Base-by-base conservation (phyloP, 2,888 invertebrate species). In the Drosophila demipolita region DNA sequence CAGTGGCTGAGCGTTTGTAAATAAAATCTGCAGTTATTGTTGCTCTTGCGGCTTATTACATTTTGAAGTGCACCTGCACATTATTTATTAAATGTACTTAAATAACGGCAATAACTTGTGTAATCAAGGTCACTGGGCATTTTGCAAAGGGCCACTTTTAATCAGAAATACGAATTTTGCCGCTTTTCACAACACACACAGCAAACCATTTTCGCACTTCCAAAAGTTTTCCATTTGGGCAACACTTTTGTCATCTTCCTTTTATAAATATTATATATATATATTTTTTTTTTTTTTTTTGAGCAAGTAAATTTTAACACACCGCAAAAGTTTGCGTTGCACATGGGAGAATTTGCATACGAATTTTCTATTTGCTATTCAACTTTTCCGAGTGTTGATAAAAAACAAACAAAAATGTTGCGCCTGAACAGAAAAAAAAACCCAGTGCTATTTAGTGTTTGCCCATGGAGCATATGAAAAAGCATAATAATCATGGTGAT, bases 301-400 rank as follows among this genome's bases (percentile, higher is more conserved):
- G 12, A 23, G 45, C 63, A 66, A 61, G 79, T 50, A 61, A 67
- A 73, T 75, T 73, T 86, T 61, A 42, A 59, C 68, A 68, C 59
- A 69, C 68, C 68, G 61, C 73, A 78, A 87, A 83, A 86, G 83
- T 83, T 86, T 68, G 55, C 63, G 69, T 45, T 72, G 78, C 84
- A 83, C 77, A 75, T 86, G 78, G 63, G 59, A 71, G 48, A 63
- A 82, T 89, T 83, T 83, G 75, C 87, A 85, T 89, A 77, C 68
- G 82, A 87, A 83, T 89, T 72, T 86, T 86, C 79, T 79, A 79
- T 88, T 89, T 87, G 89, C 61, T 77, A 72, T 82, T 79, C 72
- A 89, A 78, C 66, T 81, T 84, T 78, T 38, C 69, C 54, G 65
- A 82, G 58, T 75, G 87, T 69, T 72, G 72, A 75, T 75, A 75